Conservation (phyloP, 2,797 vertebrate species). For the Sebastiscus tertius region DNA sequence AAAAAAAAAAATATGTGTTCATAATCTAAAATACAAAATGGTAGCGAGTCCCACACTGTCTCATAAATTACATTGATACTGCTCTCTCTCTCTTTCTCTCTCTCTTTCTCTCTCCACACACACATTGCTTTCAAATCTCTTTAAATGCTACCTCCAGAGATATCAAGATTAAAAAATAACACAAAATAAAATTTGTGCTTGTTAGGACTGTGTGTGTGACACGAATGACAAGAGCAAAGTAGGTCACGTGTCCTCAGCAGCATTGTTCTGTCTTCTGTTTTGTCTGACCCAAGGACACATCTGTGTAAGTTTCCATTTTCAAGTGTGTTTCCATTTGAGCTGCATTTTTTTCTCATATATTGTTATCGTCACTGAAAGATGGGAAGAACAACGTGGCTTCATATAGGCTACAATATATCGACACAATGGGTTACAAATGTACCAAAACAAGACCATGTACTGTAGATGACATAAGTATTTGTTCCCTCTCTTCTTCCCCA, state of each 20-base stretch:
- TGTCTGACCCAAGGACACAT: slow-evolving; percentile 20
- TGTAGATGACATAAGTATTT: not conserved
- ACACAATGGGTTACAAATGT: not conserved
- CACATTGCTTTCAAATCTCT: not conserved
- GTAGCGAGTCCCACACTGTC: slow-evolving; percentile 12
- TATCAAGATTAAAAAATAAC: not conserved
- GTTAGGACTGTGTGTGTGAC: not conserved
- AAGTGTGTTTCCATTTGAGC: not conserved
- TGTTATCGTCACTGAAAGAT: not conserved
- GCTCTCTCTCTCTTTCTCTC: not conserved
- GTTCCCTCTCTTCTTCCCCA: not conserved
- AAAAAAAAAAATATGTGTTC: slow-evolving; percentile 36
- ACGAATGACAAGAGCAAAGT: slow-evolving; percentile 15
- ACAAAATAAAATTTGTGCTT: not conserved
- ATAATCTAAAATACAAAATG: slow-evolving; percentile 52
- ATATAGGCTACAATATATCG: not conserved
- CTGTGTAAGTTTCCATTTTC: not conserved
- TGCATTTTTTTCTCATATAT: not conserved
- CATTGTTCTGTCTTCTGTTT: slow-evolving; percentile 7
- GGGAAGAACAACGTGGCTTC: not conserved
- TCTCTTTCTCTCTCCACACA: not conserved
- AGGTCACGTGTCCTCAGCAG: slow-evolving; percentile 13
- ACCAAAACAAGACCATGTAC: not conserved
- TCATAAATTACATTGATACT: slow-evolving; percentile 37
- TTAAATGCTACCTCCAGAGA: not conserved